Base-by-base conservation (phyloP, 2,797 vertebrate genomes). In the Harpagifer antarcticus region DNA sequence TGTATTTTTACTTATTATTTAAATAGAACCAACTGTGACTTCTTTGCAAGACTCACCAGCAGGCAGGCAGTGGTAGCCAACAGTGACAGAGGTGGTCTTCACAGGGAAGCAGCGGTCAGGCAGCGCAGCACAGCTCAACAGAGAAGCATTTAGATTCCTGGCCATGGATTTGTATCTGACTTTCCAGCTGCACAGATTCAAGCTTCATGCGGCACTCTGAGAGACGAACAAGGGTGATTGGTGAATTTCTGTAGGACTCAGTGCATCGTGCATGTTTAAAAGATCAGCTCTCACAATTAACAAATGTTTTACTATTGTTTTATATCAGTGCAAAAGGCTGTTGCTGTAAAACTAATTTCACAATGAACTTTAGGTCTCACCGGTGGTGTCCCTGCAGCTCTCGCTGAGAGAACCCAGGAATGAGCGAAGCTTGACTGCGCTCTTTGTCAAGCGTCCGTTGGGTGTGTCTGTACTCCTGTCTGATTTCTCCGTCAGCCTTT, bases 321-420 rank as follows among this genome's bases (percentile, higher is more conserved):
- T 37, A 37, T 37, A 37, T 37, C 33, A 7, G 33, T 37, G 33
- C 6, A 37, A 37, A 37, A 37, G 33, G 33, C 37, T 9, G 33
- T 37, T 37, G 33, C 8, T 37, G 6, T 37, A 37, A 37, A 37
- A 37, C 33, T 37, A 37, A 37, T 37, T 7, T 37, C 33, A 37
- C 33, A 37, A 37, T 37, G 33, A 37, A 37, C 33, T 37, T 47
- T 3, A 48, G 27, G 43, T 68, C 52, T 89, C 91, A 95, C 94
- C 88, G 40, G 89, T 83, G 44, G 48, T 14, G 47, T 94, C 92
- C 2, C 79, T 88, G 83, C 96, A 96, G 47, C 91, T 92, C 48
- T 92, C 79, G 83, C 91, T 53, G 95, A 27, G 71, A 96, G 47
- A 40, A 95, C 94, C 96, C 96, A 97, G 64, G 96, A 95, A 69